A percentile compares a stretch with the other conserved stretches of the same genome.
These are phyloP conservation scores for Oedothorax gibbosus DNA, from an alignment of 1,140 invertebrate species.

Conservation along the genomic window DNA sequence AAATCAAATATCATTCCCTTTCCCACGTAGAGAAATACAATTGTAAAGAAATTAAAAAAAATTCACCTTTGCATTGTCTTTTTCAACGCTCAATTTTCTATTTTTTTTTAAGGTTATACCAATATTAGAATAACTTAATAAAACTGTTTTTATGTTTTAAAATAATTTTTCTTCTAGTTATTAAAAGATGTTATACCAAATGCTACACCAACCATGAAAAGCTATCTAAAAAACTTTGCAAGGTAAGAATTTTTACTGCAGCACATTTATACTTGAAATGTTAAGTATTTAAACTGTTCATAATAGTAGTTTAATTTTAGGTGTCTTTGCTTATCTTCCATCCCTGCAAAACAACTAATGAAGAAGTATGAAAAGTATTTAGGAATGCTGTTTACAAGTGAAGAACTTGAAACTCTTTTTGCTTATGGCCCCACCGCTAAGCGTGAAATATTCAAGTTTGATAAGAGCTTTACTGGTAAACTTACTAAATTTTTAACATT, in stretches of 20 bases:
- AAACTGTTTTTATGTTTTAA: too few species aligned
- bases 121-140: too few species aligned
- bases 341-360: slow-evolving; percentile 55
- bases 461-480: slow-evolving; percentile 55
- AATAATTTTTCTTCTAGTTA: slow-evolving; percentile 31
- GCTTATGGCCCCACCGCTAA: slow-evolving; percentile 54
- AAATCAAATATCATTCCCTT: too few species aligned
- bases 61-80: too few species aligned
- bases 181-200: slow-evolving; percentile 54
- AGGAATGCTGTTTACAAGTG: slow-evolving; percentile 20
- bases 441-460: slow-evolving; percentile 43
- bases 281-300: neutral
- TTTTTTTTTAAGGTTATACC: too few species aligned
- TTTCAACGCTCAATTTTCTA: too few species aligned
- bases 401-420: slow-evolving; percentile 50
- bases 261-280: neutral
- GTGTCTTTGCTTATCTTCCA: slow-evolving; percentile 40
- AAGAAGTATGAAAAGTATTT: slow-evolving; percentile 53
- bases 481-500: neutral
- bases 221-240: slow-evolving; percentile 63
- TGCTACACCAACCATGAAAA: slow-evolving; percentile 61
- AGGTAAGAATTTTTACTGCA: slow-evolving; percentile 28
- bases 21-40: too few species aligned
- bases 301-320: slow-evolving; percentile 1
- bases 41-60: too few species aligned